These are phyloP conservation scores for Calliphora vomitoria DNA, from an alignment of 2,888 invertebrate species.

Conservation along the genomic window DNA sequence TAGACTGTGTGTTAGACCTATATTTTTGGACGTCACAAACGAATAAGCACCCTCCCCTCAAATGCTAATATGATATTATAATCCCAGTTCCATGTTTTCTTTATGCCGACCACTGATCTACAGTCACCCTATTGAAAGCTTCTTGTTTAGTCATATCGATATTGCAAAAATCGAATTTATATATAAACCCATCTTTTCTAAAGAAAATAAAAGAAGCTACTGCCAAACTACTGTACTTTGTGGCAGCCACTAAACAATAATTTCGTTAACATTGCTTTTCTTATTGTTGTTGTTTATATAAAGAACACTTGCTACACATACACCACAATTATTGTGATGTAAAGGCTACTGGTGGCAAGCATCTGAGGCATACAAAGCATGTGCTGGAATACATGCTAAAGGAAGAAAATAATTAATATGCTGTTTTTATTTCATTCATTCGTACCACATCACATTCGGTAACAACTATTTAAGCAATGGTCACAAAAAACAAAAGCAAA, in stretches of 20 bases:
- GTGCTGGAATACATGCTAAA: conserved; percentile 26
- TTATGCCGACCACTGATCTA: no score
- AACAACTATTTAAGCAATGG: conserved; percentile 42
- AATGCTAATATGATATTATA: no score
- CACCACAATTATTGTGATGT: conserved; percentile 52
- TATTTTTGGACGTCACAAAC: no score
- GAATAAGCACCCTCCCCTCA: no score
- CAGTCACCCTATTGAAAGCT: no score
- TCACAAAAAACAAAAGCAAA: conserved; percentile 2
- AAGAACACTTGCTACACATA: conserved; percentile 65
- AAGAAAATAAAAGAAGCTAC: neutral
- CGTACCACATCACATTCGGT: conserved; percentile 54
- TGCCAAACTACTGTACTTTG: conserved; percentile 25
- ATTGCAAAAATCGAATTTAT: no score
- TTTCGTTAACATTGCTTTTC: conserved; percentile 23
- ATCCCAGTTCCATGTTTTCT: no score
- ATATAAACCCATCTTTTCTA: neutral
- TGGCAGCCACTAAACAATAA: conserved; percentile 1
- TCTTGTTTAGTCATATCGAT: no score
- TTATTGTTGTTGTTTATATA: conserved; percentile 7
- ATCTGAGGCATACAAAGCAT: conserved; percentile 27
- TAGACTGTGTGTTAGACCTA: no score
- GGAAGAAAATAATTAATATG: conserved; percentile 81
- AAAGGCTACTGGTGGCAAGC: conserved; percentile 46
- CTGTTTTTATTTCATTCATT: conserved; percentile 76